A percentile compares a stretch with the other conserved stretches of the same genome.
Conservation (phyloP, 1,140 invertebrate genomes). For the Bombus confusus region DNA sequence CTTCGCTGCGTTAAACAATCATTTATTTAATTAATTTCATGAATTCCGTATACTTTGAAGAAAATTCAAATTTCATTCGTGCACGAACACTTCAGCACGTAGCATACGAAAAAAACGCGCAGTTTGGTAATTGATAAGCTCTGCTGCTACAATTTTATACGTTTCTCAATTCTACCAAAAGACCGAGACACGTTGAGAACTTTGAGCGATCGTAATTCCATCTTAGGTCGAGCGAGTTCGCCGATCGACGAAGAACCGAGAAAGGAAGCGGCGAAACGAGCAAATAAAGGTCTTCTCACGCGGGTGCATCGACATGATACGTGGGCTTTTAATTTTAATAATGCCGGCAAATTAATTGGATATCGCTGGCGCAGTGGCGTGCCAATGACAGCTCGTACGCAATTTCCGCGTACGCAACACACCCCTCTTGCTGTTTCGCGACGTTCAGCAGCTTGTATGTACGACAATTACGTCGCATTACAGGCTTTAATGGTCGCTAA, state of each 20-base stretch:
- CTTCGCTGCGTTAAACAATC: no score
- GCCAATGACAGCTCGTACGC: constrained; percentile 70
- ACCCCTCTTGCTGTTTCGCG: constrained; percentile 13
- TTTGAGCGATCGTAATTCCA: neutral
- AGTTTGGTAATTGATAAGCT: no score
- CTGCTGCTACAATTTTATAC: no score
- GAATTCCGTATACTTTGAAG: no score
- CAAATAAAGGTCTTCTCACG: constrained; percentile 9
- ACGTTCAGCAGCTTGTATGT: constrained; percentile 15
- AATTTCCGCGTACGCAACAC: constrained; percentile 54
- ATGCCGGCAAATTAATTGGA: constrained; percentile 73
- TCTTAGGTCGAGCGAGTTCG: neutral
- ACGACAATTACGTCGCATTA: constrained; percentile 36
- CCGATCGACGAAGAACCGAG: neutral
- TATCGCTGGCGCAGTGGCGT: constrained; percentile 67
- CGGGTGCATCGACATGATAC: constrained; percentile 49
- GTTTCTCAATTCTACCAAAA: neutral
- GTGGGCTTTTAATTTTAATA: constrained; percentile 70
- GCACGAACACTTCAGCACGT: no score
- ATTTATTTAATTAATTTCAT: no score
- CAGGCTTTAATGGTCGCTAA: constrained; percentile 12
- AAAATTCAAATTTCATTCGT: no score
- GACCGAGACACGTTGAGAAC: neutral
- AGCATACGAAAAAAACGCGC: no score
- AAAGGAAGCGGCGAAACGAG: neutral